Evolutionary conservation across 1,140 invertebrate species (phyloP).

Genomic region (Euglossa dilemma): DNA sequence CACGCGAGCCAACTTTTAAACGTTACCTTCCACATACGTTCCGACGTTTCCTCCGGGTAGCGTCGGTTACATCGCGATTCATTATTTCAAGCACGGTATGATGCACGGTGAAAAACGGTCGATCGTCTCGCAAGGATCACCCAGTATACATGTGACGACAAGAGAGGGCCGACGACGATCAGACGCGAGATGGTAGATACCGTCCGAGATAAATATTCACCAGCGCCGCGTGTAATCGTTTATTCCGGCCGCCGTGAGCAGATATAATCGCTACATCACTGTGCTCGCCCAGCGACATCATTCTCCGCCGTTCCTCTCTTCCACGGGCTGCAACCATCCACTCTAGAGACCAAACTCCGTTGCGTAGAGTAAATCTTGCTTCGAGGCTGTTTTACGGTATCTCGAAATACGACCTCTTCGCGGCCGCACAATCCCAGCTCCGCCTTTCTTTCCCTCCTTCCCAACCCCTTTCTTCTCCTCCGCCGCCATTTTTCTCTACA

Average conservation of each 20-base stretch:
- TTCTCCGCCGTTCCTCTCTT: conserved; percentile 33
- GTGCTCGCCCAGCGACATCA: conserved; percentile 49
- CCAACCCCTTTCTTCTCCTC: not conserved
- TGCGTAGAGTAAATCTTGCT: conserved; percentile 43
- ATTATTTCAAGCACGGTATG: not conserved
- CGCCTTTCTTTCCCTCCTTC: conserved; percentile 37
- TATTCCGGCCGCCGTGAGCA: conserved; percentile 49
- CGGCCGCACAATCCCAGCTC: conserved; percentile 22
- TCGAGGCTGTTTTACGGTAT: conserved; percentile 55
- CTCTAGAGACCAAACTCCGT: conserved; percentile 21
- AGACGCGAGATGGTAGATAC: conserved; percentile 55
- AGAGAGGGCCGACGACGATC: conserved; percentile 38
- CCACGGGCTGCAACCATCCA: conserved; percentile 12
- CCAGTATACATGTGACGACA: conserved; percentile 50
- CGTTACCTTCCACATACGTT: not conserved
- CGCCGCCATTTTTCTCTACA: not conserved
- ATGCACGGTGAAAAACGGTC: conserved; percentile 5
- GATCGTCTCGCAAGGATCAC: conserved; percentile 28
- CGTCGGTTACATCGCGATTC: not conserved
- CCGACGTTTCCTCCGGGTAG: not conserved
- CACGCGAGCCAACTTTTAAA: not conserved
- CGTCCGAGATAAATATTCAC: conserved; percentile 56
- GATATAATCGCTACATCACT: conserved; percentile 57
- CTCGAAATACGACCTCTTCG: conserved; percentile 43
- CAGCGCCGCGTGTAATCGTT: conserved; percentile 55